Evolutionary conservation across 37 sponge, comb jelly and placozoan species (phyloP).

Genomic region (Tethya wilhelma): DNA sequence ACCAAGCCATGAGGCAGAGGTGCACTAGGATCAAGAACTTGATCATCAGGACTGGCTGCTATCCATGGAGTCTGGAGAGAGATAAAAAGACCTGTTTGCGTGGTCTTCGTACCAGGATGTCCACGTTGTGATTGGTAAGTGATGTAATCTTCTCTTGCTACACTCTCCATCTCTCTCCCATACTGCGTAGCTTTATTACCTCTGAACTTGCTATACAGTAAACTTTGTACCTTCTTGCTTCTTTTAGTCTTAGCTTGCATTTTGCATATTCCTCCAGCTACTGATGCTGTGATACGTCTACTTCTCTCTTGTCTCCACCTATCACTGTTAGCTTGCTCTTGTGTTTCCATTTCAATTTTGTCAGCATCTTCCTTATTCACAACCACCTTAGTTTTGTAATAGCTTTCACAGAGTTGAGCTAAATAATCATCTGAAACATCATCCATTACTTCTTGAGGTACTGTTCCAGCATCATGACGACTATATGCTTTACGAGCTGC

Average conservation of each 20-base stretch:
- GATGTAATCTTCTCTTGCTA: constrained; percentile 10
- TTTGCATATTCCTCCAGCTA: constrained; percentile 27
- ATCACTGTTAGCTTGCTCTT: neutral
- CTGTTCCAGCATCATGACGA: constrained; percentile 6
- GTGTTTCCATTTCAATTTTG: constrained; percentile 12
- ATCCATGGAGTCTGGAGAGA: constrained; percentile 30
- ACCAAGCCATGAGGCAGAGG: constrained; percentile 9
- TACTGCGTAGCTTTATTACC: constrained; percentile 37
- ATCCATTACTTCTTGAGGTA: constrained; percentile 6
- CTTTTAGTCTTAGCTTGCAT: constrained; percentile 33
- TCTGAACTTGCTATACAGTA: constrained; percentile 21
- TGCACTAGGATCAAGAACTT: constrained; percentile 33
- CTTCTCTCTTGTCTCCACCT: constrained; percentile 47
- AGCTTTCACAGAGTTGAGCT: neutral
- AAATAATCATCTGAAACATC: constrained; percentile 9
- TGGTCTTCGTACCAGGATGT: constrained; percentile 1
- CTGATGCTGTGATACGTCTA: constrained; percentile 53
- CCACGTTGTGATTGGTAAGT: constrained; percentile 17
- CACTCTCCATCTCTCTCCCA: constrained; percentile 13
- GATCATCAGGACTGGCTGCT: constrained; percentile 46
- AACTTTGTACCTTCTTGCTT: constrained; percentile 28
- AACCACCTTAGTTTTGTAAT: constrained; percentile 18
- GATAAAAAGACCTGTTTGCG: constrained; percentile 1
- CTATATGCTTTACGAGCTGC: constrained; percentile 37
- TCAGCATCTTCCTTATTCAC: neutral